Conservation (phyloP, 2,888 invertebrate genomes). For the Tanaodytes sp. region DNA sequence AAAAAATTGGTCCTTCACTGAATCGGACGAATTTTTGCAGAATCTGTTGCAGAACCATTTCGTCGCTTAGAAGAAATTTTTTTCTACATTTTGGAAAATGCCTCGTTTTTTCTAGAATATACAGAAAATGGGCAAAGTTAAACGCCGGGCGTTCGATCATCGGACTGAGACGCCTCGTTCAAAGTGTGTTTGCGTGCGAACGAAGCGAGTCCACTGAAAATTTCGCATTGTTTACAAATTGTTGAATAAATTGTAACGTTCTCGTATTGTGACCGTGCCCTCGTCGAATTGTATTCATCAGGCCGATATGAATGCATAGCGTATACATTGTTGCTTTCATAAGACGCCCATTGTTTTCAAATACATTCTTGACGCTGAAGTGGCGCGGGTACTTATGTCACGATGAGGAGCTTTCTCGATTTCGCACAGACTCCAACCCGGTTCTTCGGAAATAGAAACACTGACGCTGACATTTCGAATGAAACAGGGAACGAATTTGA, state of each 20-base stretch:
- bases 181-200: neutral
- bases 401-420: slow-evolving; percentile 35
- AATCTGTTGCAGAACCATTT: too few relatives aligned
- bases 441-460: too few relatives aligned
- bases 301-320: slow-evolving; percentile 28
- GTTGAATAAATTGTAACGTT: slow-evolving; percentile 23
- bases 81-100: too few relatives aligned
- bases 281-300: slow-evolving; percentile 42
- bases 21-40: too few relatives aligned
- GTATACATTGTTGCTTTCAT: slow-evolving; percentile 37
- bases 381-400: slow-evolving; percentile 46
- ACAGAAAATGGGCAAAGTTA: too few relatives aligned
- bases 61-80: too few relatives aligned
- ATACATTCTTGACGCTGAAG: slow-evolving; percentile 44
- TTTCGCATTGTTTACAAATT: slow-evolving; percentile 38
- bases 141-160: too few relatives aligned
- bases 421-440: too few relatives aligned
- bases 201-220: slow-evolving; percentile 1
- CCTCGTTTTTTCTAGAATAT: too few relatives aligned
- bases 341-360: slow-evolving; percentile 42
- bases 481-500: slow-evolving; percentile 15
- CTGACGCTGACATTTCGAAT: too few relatives aligned
- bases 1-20: too few relatives aligned
- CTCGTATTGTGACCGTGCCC: slow-evolving; percentile 17
- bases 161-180: neutral